Conservation (phyloP, 2,113 vertebrate species). For the Planiliza haematocheilus region DNA sequence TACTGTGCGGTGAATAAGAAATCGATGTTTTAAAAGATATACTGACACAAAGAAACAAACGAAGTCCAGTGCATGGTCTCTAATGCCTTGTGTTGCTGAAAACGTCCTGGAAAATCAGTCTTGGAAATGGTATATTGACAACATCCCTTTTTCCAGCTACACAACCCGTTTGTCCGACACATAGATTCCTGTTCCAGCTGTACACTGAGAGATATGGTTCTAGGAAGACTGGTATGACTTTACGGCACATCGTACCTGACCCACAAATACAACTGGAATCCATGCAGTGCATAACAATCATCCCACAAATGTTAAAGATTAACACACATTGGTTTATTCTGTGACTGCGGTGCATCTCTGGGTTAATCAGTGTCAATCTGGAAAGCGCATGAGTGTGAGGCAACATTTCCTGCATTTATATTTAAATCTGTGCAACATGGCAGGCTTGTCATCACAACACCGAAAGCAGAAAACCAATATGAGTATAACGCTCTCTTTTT, state of each 20-base stretch:
- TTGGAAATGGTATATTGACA: too few species aligned
- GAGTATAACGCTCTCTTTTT: too few species aligned
- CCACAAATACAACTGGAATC: background rate
- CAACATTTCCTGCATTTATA: slow-evolving; percentile 42
- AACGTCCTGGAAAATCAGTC: too few species aligned
- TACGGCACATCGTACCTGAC: too few species aligned
- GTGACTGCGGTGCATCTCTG: background rate
- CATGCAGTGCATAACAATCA: background rate
- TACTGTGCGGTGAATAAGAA: too few species aligned
- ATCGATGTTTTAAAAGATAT: too few species aligned
- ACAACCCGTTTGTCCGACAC: background rate
- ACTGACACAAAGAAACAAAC: too few species aligned
- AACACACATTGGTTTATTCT: slow-evolving; percentile 24
- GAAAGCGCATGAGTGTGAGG: slow-evolving; percentile 33
- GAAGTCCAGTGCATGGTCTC: too few species aligned
- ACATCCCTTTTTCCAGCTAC: too few species aligned
- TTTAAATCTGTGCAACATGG: slow-evolving; percentile 13
- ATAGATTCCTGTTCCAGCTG: background rate
- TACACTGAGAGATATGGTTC: background rate
- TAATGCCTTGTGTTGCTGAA: too few species aligned
- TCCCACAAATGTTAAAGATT: slow-evolving; percentile 11
- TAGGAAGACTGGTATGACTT: background rate
- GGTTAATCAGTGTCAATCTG: slow-evolving; percentile 43
- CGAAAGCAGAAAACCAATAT: background rate
- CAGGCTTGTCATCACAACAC: background rate